Percentiles rank a stretch among this genome's conserved stretches.
phyloP scores from a whole-genome alignment of 2,888 invertebrate species.

The Nemotelus pantherinus region DNA sequence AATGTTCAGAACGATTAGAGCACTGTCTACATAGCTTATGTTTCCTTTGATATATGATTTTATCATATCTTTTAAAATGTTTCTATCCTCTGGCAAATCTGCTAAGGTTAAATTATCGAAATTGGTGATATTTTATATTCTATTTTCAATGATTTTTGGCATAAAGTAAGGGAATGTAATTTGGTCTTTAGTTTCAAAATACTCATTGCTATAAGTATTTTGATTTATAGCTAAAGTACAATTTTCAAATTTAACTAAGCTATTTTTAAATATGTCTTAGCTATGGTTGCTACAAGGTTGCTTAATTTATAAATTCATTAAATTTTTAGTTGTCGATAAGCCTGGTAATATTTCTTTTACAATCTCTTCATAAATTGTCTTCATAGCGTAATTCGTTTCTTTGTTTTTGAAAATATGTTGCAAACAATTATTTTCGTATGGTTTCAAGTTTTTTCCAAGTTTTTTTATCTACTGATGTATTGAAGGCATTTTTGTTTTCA shows the following conservation, averaged over 20 bases:
- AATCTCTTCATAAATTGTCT: neutral
- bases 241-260: conserved; percentile 10
- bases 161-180: neutral
- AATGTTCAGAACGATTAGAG: neutral
- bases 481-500: neutral
- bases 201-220: neutral
- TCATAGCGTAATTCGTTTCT: neutral
- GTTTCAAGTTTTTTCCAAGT: neutral
- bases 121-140: neutral
- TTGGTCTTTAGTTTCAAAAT: neutral
- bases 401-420: neutral
- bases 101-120: neutral
- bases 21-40: neutral
- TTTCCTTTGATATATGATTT: neutral
- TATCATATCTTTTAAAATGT: neutral
- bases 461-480: neutral
- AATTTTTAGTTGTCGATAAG: neutral
- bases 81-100: neutral
- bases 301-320: neutral
- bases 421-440: neutral
- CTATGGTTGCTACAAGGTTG: neutral
- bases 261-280: neutral
- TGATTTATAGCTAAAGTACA: neutral
- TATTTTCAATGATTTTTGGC: conserved; percentile 13
- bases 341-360: neutral